Percentiles rank a stretch among this genome's conserved stretches.
These are phyloP conservation scores for Pseudorhiza aurosa DNA, from an alignment of 30 jellyfish, hydroid and myxozoan species.

Conservation along the genomic window DNA sequence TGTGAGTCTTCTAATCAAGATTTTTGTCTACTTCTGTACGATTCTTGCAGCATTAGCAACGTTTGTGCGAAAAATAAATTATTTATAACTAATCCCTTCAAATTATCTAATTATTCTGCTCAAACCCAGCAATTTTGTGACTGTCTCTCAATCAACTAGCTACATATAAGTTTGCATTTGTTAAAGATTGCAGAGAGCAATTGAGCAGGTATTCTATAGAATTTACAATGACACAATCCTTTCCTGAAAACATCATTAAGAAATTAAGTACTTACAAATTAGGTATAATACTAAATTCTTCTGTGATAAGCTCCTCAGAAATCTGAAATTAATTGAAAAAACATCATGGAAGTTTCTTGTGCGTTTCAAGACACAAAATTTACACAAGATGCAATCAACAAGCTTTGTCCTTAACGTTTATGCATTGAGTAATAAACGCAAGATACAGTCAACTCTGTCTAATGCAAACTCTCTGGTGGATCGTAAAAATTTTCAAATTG, in stretches of 20 bases:
- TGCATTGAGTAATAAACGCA: too few relatives aligned
- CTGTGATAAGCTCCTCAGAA: constrained; percentile 18
- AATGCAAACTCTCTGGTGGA: too few relatives aligned
- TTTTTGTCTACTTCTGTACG: too few relatives aligned
- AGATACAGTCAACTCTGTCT: too few relatives aligned
- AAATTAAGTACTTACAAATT: constrained; percentile 12
- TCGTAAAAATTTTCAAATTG: too few relatives aligned
- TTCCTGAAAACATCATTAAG: background rate
- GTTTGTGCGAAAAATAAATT: background rate
- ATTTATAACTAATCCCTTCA: background rate
- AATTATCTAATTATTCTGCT: background rate
- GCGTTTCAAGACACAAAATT: too few relatives aligned
- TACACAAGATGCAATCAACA: too few relatives aligned
- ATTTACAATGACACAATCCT: too few relatives aligned
- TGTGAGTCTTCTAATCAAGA: too few relatives aligned
- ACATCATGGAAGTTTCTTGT: too few relatives aligned
- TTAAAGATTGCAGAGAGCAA: background rate
- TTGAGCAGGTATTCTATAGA: background rate
- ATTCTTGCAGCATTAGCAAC: background rate
- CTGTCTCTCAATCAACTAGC: background rate
- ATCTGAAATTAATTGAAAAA: constrained; percentile 6
- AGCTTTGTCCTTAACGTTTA: too few relatives aligned
- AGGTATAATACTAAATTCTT: constrained; percentile 14
- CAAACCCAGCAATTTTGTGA: background rate
- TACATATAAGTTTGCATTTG: background rate